Percentiles rank a stretch among this genome's conserved stretches.
Evolutionary conservation across 64 coral and sea anemone genomes (phyloP).

Genomic region (Porites australiensis): DNA sequence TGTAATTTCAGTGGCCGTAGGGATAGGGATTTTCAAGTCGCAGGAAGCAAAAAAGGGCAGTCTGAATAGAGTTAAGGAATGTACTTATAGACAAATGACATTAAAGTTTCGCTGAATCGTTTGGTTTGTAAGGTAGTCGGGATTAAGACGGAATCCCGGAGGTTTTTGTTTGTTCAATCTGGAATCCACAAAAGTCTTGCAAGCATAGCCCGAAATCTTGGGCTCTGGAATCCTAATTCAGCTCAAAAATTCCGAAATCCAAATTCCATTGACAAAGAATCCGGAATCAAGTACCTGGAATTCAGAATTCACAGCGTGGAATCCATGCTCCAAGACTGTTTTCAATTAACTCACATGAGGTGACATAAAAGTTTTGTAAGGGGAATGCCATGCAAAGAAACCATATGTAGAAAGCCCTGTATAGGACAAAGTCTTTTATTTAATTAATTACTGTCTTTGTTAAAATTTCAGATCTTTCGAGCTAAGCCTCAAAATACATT

Average conservation of each 20-base stretch:
- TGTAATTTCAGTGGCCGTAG: too few relatives aligned
- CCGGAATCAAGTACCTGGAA: too few relatives aligned
- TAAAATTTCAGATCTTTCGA: neutral
- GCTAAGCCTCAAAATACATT: conserved; percentile 1
- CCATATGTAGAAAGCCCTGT: conserved; percentile 8
- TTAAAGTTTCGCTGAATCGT: conserved; percentile 2
- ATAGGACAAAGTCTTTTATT: conserved; percentile 17
- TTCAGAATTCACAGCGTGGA: neutral
- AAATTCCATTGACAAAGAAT: neutral
- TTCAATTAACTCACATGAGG: neutral
- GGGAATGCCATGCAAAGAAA: conserved; percentile 17
- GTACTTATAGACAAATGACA: conserved; percentile 9
- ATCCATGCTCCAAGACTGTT: neutral
- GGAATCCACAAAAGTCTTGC: too few relatives aligned
- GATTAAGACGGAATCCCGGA: too few relatives aligned
- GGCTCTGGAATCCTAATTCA: neutral
- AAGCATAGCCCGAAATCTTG: neutral
- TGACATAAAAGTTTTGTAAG: conserved; percentile 6
- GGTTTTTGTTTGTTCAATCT: too few relatives aligned
- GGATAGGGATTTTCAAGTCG: neutral
- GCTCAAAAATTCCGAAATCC: neutral
- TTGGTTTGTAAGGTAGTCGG: conserved; percentile 4
- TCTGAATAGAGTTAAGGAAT: conserved; percentile 11
- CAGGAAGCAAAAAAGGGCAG: neutral
- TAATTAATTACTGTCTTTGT: neutral